phyloP scores from a whole-genome alignment of 1,140 invertebrate genomes.

The Heliconius congener region DNA sequence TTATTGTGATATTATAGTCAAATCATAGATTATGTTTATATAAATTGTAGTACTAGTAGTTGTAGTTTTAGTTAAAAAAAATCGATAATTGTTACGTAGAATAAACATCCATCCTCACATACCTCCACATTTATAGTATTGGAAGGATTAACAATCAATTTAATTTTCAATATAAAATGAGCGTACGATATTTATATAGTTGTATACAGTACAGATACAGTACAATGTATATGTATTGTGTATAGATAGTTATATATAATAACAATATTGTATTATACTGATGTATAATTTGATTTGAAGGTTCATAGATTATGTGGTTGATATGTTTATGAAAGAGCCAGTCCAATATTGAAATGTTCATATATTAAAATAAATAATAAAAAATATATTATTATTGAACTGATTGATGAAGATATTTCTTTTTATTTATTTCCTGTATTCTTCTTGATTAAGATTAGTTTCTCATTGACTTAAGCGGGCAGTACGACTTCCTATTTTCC shows the following conservation, averaged over 20 bases:
- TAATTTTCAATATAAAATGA: too few relatives aligned
- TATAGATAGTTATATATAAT: neutral
- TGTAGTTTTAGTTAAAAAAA: too few relatives aligned
- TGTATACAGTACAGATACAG: neutral
- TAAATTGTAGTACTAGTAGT: too few relatives aligned
- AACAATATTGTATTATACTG: neutral
- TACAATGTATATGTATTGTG: too few relatives aligned
- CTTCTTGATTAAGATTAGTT: neutral
- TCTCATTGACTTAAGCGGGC: constrained; percentile 1
- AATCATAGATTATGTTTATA: too few relatives aligned
- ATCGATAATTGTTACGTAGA: too few relatives aligned
- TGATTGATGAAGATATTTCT: neutral
- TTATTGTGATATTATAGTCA: too few relatives aligned
- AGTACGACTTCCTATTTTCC: constrained; percentile 27
- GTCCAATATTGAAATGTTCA: too few relatives aligned
- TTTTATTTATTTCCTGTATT: neutral
- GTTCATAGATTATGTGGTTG: neutral
- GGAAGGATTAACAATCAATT: too few relatives aligned
- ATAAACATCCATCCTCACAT: too few relatives aligned
- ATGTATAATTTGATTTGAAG: neutral
- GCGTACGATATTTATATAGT: neutral
- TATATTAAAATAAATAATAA: too few relatives aligned
- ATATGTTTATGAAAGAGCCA: neutral
- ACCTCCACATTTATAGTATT: too few relatives aligned
- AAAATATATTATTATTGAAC: neutral